Evolutionary conservation across 2,888 invertebrate genomes (phyloP), one percentile per base, ranked within the genome.

Genomic region (Pantelozetes paolii): DNA sequence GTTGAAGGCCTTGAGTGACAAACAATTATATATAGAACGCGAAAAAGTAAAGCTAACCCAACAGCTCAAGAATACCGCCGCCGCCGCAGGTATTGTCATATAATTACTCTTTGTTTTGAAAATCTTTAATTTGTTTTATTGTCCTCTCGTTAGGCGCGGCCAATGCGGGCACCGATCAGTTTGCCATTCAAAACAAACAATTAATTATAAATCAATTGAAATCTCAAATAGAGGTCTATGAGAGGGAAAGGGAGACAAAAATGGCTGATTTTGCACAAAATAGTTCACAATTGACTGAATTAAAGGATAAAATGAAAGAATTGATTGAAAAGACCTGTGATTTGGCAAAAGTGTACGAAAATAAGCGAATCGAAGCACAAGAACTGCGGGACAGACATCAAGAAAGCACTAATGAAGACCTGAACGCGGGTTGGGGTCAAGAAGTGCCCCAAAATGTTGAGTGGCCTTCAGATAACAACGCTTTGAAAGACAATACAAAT

Each of bases 211-310:
- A 74, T 64, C 76, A 76, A 59, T 32, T 76, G 20, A 76, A 76
- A 30, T 42, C 59, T 20, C 75, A 76, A 50, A 28, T 76, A 26
- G 71, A 71, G 40, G 67, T 48, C n/a, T 54, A 81, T 64, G 82
- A 83, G 76, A 80, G 79, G 75, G 82, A 83, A 36, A 82, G 81
- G 20, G 89, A 89, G 76, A 86, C 86, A 36, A 93, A 91, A 83
- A 87, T 89, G 80, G 83, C 87, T 2, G 93, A 94, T 80, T 88
- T 94, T 74, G 90, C 92, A 79, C 88, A 88, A 71, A 92, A 90
- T 82, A 90, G 90, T 80, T 82, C 86, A 2, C 89, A 91, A 79
- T 84, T 93, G 76, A 85, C 87, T 78, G 82, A 81, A 76, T 59
- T 74, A 18, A 77, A 67, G 42, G 62, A 75, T 26, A 20, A 42